Base-by-base conservation (phyloP, 2,113 vertebrate species). In the Merops nubicus region DNA sequence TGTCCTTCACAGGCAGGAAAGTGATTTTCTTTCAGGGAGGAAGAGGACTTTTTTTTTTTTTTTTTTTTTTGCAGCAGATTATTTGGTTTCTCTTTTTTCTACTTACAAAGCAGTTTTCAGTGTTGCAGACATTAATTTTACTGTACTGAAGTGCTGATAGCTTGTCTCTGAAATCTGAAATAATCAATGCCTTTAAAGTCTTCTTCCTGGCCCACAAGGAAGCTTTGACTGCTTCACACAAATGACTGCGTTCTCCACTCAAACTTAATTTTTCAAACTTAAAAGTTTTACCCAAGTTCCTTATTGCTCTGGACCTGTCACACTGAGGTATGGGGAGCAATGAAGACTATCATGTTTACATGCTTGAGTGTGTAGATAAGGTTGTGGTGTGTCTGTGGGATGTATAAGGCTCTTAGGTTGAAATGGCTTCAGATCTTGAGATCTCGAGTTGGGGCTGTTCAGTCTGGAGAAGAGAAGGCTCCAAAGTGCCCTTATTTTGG, bases 301-400 rank as follows among this genome's bases (percentile, higher is more conserved):
- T 93, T 34, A 3, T 13, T 67, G 47, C 73, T 72, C 29, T 56
- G 56, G 18, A 12, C 25, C 38, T 67, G 33, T 74, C 76, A 2
- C 47, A 38, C 48, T 79, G 56, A 72, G 65, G 11, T 33, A 6
- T 23, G n/a, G 75, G 69, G 78, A 85, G 5, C 31, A 60, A 31
- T 3, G 0, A 81, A 79, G 40, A 25, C 20, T 53, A 3, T 29
- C 0, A 0, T 43, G 15, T 72, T 63, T 40, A 36, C 1, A 0
- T 60, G 64, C 25, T 28, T 45, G 50, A 64, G 23, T 6, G 14
- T 78, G 42, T 60, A 26, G 48, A 33, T 43, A 14, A 23, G 21
- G 9, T 40, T 65, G 64, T 8, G 2, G 8, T 54, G 19, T 85
- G 21, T 28, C 36, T 63, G 23, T 6, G 20, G 42, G 16, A 38